Conservation (phyloP, 2,797 vertebrate genomes). For the Microcaecilia unicolor region DNA sequence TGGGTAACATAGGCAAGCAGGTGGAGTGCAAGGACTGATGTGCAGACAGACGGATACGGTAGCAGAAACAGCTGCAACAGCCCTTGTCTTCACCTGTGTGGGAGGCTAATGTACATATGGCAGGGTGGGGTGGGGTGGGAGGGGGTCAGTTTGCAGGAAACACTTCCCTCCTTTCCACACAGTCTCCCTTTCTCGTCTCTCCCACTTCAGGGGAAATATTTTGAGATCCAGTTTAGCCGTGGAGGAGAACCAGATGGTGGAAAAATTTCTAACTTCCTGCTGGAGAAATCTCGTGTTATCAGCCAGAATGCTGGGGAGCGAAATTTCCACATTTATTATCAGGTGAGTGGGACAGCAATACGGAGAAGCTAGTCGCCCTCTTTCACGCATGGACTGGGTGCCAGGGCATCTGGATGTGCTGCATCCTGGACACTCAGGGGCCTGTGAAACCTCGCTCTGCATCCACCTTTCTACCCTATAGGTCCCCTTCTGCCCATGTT, state of each 20-base stretch:
- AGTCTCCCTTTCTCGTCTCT: too few species aligned
- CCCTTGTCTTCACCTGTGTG: too few species aligned
- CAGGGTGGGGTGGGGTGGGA: neutral
- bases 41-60: too few species aligned
- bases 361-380: too few species aligned
- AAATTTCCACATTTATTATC: conserved; percentile 73
- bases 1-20: too few species aligned
- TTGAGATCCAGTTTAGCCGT: conserved; percentile 75
- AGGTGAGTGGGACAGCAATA: conserved; percentile 44
- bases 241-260: conserved; percentile 75
- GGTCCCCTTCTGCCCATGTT: neutral
- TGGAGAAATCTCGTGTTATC: conserved; percentile 70
- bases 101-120: too few species aligned
- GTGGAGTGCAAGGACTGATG: neutral
- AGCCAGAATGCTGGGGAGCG: conserved; percentile 68
- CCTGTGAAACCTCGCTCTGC: neutral
- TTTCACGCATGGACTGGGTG: too few species aligned
- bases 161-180: too few species aligned
- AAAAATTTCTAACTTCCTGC: conserved; percentile 69
- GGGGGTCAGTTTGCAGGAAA: neutral
- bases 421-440: too few species aligned
- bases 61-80: too few species aligned
- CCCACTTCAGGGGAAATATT: conserved; percentile 66
- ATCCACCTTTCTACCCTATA: too few species aligned
- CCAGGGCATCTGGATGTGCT: too few species aligned